phyloP scores from a whole-genome alignment of 1,140 invertebrate genomes.

The Aphaenogaster floridana region DNA sequence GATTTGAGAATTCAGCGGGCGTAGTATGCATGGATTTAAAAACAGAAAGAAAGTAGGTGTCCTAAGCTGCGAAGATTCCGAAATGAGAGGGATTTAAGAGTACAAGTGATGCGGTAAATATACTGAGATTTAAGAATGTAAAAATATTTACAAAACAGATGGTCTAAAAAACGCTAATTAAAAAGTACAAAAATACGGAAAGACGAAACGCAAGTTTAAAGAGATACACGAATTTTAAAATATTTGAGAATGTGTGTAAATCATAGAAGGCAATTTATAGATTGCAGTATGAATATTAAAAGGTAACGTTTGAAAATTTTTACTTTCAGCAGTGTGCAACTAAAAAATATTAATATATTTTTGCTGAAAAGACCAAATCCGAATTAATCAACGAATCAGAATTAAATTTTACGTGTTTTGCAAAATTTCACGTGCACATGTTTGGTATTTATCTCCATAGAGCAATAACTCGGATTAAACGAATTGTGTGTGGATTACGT shows the following conservation, averaged over 20 bases:
- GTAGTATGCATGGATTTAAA: conserved; percentile 5
- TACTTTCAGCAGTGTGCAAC: background rate
- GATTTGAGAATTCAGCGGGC: conserved; percentile 9
- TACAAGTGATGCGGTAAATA: too few species aligned
- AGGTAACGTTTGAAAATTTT: background rate
- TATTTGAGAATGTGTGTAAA: background rate
- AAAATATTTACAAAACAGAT: background rate
- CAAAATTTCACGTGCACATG: background rate
- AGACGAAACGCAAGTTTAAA: background rate
- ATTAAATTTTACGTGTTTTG: background rate
- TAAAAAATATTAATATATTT: background rate
- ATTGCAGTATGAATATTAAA: background rate
- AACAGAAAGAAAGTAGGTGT: background rate
- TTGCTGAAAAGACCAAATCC: background rate
- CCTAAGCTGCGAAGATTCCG: background rate
- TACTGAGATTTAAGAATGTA: background rate
- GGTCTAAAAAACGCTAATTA: background rate
- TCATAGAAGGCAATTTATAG: background rate
- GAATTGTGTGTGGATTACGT: conserved; percentile 23
- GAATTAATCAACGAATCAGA: background rate
- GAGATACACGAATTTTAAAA: background rate
- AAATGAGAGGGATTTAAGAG: background rate
- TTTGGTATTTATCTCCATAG: background rate
- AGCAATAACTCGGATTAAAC: conserved; percentile 20
- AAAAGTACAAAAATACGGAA: background rate